A percentile compares a stretch with the other conserved stretches of the same genome.
phyloP scores from a whole-genome alignment of 2,797 vertebrate species.

The Coreius guichenoti region DNA sequence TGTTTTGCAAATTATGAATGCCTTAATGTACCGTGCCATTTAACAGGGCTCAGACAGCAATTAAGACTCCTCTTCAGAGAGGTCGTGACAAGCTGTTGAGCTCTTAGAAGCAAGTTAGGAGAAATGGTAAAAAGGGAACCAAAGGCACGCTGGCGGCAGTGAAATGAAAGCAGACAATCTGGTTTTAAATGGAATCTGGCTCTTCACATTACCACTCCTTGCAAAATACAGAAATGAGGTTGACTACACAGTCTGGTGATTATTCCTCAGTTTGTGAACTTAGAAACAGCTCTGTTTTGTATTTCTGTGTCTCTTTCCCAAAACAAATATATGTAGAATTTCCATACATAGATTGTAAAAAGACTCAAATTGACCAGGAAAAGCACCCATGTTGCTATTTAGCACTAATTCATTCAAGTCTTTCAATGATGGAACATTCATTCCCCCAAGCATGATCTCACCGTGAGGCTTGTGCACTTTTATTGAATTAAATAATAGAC shows the following conservation, averaged over 20 bases:
- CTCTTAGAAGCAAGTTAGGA: slow-evolving; percentile 16
- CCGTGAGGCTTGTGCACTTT: not conserved
- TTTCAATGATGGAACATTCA: slow-evolving; percentile 16
- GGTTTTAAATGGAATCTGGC: slow-evolving; percentile 24
- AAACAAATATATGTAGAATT: slow-evolving; percentile 8
- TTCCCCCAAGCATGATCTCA: slow-evolving; percentile 28
- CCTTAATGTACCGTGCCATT: slow-evolving; percentile 53
- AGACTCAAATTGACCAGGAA: slow-evolving; percentile 1
- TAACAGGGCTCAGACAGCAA: slow-evolving; percentile 46
- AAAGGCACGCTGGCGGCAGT: slow-evolving; percentile 38
- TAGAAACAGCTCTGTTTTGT: not conserved
- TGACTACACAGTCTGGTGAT: slow-evolving; percentile 11
- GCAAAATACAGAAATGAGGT: slow-evolving; percentile 25
- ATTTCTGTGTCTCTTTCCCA: not conserved
- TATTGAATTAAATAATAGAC: slow-evolving; percentile 37
- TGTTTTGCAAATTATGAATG: slow-evolving; percentile 39
- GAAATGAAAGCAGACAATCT: slow-evolving; percentile 28
- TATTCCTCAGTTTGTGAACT: slow-evolving; percentile 16
- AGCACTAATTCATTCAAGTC: slow-evolving; percentile 17
- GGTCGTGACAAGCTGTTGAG: slow-evolving; percentile 43
- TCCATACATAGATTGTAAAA: not conserved
- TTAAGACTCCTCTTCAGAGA: slow-evolving; percentile 49
- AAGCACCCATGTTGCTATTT: slow-evolving; percentile 27
- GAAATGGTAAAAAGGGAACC: slow-evolving; percentile 5
- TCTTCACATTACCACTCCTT: not conserved